Conservation (phyloP, 2,113 vertebrate genomes). For the Lonchura striata region DNA sequence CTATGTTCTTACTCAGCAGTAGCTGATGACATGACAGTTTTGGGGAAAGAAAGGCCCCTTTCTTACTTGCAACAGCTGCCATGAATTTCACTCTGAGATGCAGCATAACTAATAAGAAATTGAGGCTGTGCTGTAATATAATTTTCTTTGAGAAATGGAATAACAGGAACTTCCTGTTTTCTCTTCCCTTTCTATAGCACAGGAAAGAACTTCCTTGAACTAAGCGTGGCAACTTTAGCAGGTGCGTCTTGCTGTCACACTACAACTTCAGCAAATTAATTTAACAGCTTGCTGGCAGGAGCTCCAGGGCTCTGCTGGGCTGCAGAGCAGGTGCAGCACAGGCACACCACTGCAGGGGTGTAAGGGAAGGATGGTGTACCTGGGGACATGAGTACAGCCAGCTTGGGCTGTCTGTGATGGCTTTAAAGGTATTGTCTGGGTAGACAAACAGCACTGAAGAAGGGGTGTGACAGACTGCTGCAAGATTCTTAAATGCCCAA, state of each 20-base stretch:
- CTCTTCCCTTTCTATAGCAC: constrained; percentile 53
- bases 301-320: not conserved
- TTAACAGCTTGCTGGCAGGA: not conserved
- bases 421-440: not conserved
- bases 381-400: not conserved
- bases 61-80: constrained; percentile 7
- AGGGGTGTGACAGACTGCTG: not conserved
- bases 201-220: not conserved
- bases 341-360: not conserved
- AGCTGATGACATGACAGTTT: not conserved
- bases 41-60: not conserved
- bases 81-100: not conserved
- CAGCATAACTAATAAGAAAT: not conserved
- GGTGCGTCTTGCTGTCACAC: constrained; percentile 53
- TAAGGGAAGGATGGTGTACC: not conserved
- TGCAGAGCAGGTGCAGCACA: not conserved
- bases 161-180: not conserved
- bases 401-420: not conserved
- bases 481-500: not conserved
- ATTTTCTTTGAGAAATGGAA: not conserved
- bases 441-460: not conserved
- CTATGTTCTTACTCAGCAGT: not conserved
- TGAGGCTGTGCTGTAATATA: not conserved
- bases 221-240: constrained; percentile 39
- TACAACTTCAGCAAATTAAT: not conserved